Conservation (phyloP, 37 sponge, comb jelly and placozoan genomes). For the Geodia barretti region DNA sequence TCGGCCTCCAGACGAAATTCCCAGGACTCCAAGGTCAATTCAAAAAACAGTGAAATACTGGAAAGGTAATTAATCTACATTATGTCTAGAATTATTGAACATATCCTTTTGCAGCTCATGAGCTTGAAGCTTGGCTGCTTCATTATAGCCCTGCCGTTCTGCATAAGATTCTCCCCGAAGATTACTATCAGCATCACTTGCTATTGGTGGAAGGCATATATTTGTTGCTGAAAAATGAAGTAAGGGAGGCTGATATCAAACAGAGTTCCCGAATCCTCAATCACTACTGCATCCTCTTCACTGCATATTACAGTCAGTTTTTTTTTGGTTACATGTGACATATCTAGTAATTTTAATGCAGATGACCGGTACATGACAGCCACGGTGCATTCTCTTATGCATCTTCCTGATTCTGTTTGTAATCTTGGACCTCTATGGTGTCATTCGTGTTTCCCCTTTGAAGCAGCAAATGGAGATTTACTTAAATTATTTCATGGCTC, state of each 20-base stretch:
- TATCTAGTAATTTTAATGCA: conserved; percentile 1
- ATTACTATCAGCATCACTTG: conserved; percentile 44
- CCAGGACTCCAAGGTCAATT: conserved; percentile 30
- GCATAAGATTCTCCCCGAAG: conserved; percentile 10
- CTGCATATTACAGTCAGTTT: conserved; percentile 23
- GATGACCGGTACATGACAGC: conserved; percentile 28
- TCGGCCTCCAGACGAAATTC: conserved; percentile 36
- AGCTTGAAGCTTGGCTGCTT: conserved; percentile 36
- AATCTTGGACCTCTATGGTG: conserved; percentile 38
- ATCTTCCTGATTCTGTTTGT: conserved; percentile 33
- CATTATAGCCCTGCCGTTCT: conserved; percentile 38
- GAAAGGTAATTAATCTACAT: conserved; percentile 39
- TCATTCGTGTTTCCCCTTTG: conserved; percentile 26
- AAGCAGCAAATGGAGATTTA: conserved; percentile 28
- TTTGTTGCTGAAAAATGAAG: conserved; percentile 28
- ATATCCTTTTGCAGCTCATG: conserved; percentile 31
- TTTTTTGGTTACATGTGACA: neutral
- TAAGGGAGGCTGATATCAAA: conserved; percentile 19
- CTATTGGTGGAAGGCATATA: conserved; percentile 34
- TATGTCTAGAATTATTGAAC: conserved; percentile 3
- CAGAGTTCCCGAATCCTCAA: conserved; percentile 1
- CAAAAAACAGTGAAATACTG: conserved; percentile 39
- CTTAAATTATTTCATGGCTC: conserved; percentile 48
- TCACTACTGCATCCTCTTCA: conserved; percentile 39
- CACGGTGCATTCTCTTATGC: conserved; percentile 32